These are phyloP conservation scores for Bombus superbus DNA, from an alignment of 1,140 invertebrate species.

Conservation along the genomic window DNA sequence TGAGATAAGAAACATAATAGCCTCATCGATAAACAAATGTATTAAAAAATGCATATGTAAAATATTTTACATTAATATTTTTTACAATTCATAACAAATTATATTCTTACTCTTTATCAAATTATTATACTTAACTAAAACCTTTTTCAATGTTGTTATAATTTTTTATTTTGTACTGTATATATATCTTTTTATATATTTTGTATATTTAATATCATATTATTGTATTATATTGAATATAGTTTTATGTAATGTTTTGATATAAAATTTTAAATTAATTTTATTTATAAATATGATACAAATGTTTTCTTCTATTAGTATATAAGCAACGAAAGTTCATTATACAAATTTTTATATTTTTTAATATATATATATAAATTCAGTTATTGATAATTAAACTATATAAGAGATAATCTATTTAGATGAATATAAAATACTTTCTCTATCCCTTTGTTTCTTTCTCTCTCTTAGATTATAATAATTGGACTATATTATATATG, in stretches of 20 bases:
- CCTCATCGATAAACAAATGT: conserved; percentile 37
- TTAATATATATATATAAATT: neutral
- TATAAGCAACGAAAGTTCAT: neutral
- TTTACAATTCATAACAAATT: neutral
- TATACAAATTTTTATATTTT: neutral
- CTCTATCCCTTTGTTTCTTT: too few relatives aligned
- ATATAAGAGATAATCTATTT: neutral
- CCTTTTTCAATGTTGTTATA: neutral
- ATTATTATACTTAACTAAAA: neutral
- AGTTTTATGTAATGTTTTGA: neutral
- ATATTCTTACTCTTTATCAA: neutral
- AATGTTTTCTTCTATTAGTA: neutral
- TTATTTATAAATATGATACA: neutral
- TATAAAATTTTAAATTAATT: neutral
- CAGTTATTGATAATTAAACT: neutral
- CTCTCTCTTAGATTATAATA: too few relatives aligned
- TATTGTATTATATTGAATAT: neutral
- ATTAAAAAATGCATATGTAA: conserved; percentile 1
- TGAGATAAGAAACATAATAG: conserved; percentile 33
- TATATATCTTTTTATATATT: neutral
- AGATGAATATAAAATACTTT: neutral
- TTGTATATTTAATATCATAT: neutral
- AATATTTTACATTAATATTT: neutral
- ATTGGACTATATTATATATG: too few relatives aligned
- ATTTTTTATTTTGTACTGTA: neutral